These are phyloP conservation scores for Melitaea cinxia DNA, from an alignment of 1,140 invertebrate genomes.

Conservation along the genomic window DNA sequence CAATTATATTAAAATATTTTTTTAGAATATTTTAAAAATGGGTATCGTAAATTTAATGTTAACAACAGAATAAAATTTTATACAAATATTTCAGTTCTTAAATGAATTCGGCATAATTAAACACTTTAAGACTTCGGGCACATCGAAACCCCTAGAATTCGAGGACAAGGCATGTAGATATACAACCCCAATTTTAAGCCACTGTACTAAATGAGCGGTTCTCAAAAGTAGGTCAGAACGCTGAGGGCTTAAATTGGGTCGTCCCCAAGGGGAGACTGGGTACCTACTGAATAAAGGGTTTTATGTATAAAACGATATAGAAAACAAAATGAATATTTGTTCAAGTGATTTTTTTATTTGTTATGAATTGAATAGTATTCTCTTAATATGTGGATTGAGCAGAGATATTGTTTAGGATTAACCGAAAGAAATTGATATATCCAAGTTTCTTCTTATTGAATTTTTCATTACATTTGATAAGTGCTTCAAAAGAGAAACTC, in stretches of 20 bases:
- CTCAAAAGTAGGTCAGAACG: constrained; percentile 73
- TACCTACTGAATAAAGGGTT: constrained; percentile 35
- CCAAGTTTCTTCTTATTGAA: neutral
- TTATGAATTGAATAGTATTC: neutral
- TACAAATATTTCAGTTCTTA: too few relatives aligned
- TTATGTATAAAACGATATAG: constrained; percentile 21
- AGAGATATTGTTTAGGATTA: too few relatives aligned
- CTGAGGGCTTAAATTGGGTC: constrained; percentile 75
- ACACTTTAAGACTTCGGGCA: constrained; percentile 18
- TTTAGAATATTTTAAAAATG: too few relatives aligned
- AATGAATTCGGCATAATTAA: constrained; percentile 14
- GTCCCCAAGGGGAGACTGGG: constrained; percentile 55
- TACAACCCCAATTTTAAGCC: constrained; percentile 75
- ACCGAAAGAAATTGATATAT: too few relatives aligned
- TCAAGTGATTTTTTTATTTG: constrained; percentile 25
- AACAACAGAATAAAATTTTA: too few relatives aligned
- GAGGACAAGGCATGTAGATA: constrained; percentile 61
- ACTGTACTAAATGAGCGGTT: constrained; percentile 69
- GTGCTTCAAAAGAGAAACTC: constrained; percentile 1
- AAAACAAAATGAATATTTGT: constrained; percentile 25
- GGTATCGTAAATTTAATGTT: too few relatives aligned
- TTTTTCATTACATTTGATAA: neutral
- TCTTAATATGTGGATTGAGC: neutral
- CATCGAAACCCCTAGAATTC: constrained; percentile 30
- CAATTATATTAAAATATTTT: too few relatives aligned